Evolutionary conservation across 1,140 invertebrate species (phyloP).

Genomic region (Diorhabda carinulata): DNA sequence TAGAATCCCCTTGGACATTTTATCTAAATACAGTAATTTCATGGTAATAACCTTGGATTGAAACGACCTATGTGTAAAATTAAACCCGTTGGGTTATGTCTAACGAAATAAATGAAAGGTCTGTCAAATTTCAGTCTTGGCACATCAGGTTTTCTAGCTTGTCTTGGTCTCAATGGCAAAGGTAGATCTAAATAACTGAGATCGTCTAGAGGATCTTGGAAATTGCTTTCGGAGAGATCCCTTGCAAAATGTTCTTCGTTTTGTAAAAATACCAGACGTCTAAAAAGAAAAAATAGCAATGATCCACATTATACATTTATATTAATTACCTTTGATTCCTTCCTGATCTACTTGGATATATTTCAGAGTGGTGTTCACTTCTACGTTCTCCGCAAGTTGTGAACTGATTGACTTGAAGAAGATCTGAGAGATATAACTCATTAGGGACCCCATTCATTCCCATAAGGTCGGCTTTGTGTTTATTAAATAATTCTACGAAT

Average conservation of each 20-base stretch:
- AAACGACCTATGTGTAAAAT: slow-evolving; percentile 81
- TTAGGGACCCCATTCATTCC: slow-evolving; percentile 72
- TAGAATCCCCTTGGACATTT: no score
- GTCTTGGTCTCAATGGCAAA: slow-evolving; percentile 62
- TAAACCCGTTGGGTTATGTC: slow-evolving; percentile 82
- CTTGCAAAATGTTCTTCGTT: neutral
- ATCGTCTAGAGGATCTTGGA: slow-evolving; percentile 60
- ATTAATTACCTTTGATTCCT: slow-evolving; percentile 41
- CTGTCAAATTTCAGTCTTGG: slow-evolving; percentile 74
- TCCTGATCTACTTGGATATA: slow-evolving; percentile 66
- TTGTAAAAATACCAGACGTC: neutral
- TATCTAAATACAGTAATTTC: slow-evolving; percentile 9
- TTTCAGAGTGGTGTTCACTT: slow-evolving; percentile 71
- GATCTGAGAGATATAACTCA: slow-evolving; percentile 72
- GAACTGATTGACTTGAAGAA: slow-evolving; percentile 74
- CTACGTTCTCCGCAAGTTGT: slow-evolving; percentile 74
- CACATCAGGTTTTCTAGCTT: slow-evolving; percentile 65
- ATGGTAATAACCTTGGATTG: slow-evolving; percentile 74
- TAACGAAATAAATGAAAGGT: slow-evolving; percentile 79
- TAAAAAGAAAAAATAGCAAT: neutral
- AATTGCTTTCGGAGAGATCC: slow-evolving; percentile 51
- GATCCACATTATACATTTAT: neutral
- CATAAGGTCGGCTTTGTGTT: slow-evolving; percentile 68
- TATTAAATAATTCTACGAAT: slow-evolving; percentile 69
- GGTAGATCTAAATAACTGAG: slow-evolving; percentile 59